A percentile compares a stretch with the other conserved stretches of the same genome.
These are phyloP conservation scores for Macroteleia sp. DNA, from an alignment of 2,888 invertebrate species.

Conservation along the genomic window DNA sequence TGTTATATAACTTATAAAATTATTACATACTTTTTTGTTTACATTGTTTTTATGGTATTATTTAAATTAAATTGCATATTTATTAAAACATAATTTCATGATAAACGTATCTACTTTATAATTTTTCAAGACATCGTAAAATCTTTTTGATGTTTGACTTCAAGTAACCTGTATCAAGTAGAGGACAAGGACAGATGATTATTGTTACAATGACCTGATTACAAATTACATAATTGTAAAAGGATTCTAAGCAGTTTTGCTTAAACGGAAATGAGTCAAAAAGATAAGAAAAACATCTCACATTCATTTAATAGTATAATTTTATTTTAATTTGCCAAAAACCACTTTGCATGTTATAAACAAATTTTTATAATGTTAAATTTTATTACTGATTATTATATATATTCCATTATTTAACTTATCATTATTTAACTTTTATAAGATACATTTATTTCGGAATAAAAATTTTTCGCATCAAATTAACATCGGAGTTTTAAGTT, in stretches of 20 bases:
- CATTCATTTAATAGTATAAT: background rate
- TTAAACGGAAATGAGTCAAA: conserved; percentile 19
- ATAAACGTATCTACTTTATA: background rate
- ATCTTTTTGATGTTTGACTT: conserved; percentile 37
- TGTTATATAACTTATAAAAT: too few species aligned
- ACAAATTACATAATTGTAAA: conserved; percentile 18
- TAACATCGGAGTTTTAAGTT: too few species aligned
- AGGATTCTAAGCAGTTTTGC: conserved; percentile 10
- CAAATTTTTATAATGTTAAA: too few species aligned
- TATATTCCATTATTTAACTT: too few species aligned
- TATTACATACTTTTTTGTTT: too few species aligned
- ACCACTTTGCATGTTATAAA: too few species aligned
- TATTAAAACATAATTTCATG: background rate
- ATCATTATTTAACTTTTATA: too few species aligned
- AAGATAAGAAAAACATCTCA: background rate
- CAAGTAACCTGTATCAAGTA: conserved; percentile 18
- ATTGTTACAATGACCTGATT: conserved; percentile 75
- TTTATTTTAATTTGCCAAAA: background rate
- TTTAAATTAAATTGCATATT: too few species aligned
- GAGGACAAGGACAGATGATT: conserved; percentile 69
- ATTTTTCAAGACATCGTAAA: conserved; percentile 25
- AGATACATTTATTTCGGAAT: too few species aligned
- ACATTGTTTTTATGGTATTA: too few species aligned
- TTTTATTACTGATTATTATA: too few species aligned
- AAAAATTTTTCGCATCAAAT: too few species aligned